Evolutionary conservation across 2,888 invertebrate genomes (phyloP), one percentile per base, ranked within the genome.

Genomic region (Parapristionchus giblindavisi): DNA sequence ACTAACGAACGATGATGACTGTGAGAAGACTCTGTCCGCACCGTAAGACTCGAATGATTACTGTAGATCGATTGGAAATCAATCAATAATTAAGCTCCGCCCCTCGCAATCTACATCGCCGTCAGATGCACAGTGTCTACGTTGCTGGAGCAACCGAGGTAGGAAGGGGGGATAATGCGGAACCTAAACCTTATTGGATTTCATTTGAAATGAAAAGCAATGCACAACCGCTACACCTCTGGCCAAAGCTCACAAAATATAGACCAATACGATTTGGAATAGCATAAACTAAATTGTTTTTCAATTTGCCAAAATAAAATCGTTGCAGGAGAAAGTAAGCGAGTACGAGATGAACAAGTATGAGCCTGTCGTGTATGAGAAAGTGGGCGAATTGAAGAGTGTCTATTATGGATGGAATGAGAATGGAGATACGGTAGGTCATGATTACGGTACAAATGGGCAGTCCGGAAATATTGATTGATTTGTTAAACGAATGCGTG

Each of bases 101-200:
- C 40, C 24, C 61, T 8, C 24, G 36, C 61, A 8, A 8, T 61
- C 38, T n/a, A 6, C 61, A 24, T 6, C 61, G 61, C n/a, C 61
- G 61, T 24, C 61, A 61, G 40, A 24, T 61, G 38, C 61, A 61
- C 61, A 61, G 61, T 38, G 40, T 61, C n/a, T 61, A 61, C n/a
- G 61, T 61, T 4, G 27, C 40, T 6, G 38, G 40, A 17, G 8
- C 36, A 40, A 61, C 24, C 32, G 61, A 61, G 38, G 61, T 38
- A 40, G 61, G 36, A 29, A 38, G 61, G 38, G n/a, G 6, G 32
- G n/a, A 32, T 3, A 21, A 17, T n/a, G 32, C 29, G 29, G 56
- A 14, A 29, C 11, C 27, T 1, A 60, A 36, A 38, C 32, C 4
- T 6, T 58, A 58, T 34, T 5, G 58, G 29, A 58, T 5, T 54